Conservation (phyloP, 2,888 invertebrate species). For the Cataglyphis livida region DNA sequence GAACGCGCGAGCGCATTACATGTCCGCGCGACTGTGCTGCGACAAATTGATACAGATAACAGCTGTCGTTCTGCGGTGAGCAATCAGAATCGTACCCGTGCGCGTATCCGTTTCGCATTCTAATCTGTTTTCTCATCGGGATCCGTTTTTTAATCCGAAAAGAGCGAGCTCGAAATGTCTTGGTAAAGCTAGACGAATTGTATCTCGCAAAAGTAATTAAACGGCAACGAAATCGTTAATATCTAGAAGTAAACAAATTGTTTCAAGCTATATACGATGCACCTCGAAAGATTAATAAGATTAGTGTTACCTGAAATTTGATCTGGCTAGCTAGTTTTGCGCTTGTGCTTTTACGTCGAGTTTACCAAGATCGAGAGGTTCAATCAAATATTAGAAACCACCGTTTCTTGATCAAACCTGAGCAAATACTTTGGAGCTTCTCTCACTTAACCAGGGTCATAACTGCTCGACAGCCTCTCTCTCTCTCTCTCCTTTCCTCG, state of each 20-base stretch:
- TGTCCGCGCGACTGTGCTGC: slow-evolving; percentile 19
- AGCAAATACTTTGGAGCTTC: slow-evolving; percentile 13
- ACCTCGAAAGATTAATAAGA: neutral
- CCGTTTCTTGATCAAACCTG: slow-evolving; percentile 9
- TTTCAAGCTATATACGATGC: neutral
- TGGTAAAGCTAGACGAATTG: neutral
- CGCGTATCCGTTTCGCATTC: slow-evolving; percentile 35
- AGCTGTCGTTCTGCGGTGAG: slow-evolving; percentile 42
- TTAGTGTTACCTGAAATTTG: neutral
- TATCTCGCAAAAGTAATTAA: slow-evolving; percentile 2
- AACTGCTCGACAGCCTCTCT: neutral
- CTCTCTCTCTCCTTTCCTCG: neutral
- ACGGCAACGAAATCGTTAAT: neutral
- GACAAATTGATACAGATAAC: slow-evolving; percentile 47
- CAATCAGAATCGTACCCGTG: slow-evolving; percentile 41
- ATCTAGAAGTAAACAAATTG: neutral
- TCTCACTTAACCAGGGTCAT: slow-evolving; percentile 6
- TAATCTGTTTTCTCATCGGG: slow-evolving; percentile 32
- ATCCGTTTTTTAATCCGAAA: neutral
- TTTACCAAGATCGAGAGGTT: neutral
- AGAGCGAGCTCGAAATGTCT: neutral
- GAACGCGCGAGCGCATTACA: slow-evolving; percentile 41
- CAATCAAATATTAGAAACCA: neutral
- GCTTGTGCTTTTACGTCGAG: neutral
- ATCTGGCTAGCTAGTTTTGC: neutral